A percentile compares a stretch with the other conserved stretches of the same genome.
Evolutionary conservation across 2,113 vertebrate genomes (phyloP).

Genomic region (Ginglymostoma cirratum): DNA sequence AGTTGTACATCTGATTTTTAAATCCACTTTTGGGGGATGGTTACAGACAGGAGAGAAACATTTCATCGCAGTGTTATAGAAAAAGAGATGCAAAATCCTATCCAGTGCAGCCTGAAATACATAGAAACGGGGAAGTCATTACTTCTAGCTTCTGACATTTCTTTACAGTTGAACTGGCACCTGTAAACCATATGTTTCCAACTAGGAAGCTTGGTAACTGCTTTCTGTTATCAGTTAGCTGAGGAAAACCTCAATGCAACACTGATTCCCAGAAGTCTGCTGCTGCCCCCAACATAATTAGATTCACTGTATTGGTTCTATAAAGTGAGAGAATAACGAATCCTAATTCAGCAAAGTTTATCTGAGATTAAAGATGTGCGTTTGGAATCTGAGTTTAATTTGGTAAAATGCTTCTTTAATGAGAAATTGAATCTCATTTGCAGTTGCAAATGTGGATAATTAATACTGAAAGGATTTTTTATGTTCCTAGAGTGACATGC

Average conservation of each 20-base stretch:
- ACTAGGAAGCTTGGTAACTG: conserved; percentile 67
- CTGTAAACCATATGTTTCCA: conserved; percentile 43
- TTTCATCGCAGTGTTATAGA: neutral
- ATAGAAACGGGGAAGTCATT: conserved; percentile 41
- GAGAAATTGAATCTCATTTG: neutral
- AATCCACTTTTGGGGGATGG: neutral
- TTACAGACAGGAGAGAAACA: neutral
- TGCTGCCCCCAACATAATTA: conserved; percentile 33
- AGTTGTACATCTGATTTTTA: neutral
- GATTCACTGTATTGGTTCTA: neutral
- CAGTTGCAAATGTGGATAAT: neutral
- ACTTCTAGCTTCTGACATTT: conserved; percentile 46
- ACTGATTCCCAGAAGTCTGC: conserved; percentile 51
- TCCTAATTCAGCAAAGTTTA: neutral
- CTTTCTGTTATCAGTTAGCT: conserved; percentile 52
- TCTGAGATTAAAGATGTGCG: neutral
- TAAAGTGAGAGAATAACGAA: neutral
- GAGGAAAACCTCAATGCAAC: conserved; percentile 59
- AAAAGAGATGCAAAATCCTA: neutral
- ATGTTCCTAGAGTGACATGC: neutral
- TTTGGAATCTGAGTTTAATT: conserved; percentile 5
- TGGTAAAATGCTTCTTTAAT: neutral
- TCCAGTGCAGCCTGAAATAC: neutral
- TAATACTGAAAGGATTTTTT: neutral
- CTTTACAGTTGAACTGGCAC: conserved; percentile 49